phyloP scores from a whole-genome alignment of 92 coral and sea anemone genomes.

The Epizoanthus scotinus region DNA sequence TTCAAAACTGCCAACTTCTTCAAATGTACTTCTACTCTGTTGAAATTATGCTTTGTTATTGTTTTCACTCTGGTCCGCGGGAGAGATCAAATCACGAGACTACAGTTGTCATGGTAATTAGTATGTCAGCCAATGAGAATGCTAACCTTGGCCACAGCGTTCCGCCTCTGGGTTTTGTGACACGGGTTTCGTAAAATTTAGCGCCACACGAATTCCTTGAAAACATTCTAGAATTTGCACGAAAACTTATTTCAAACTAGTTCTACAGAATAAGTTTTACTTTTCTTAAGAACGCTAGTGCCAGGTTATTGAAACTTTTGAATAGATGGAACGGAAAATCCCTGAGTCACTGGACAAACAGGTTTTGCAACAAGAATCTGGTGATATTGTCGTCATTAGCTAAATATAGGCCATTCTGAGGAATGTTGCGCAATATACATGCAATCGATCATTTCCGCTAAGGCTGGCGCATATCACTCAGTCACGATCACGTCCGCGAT shows the following conservation, averaged over 20 bases:
- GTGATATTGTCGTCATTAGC: slow-evolving; percentile 23
- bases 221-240: slow-evolving; percentile 46
- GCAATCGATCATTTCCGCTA: background rate
- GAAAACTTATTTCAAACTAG: background rate
- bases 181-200: slow-evolving; percentile 50
- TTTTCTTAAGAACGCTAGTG: background rate
- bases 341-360: background rate
- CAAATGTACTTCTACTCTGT: slow-evolving; percentile 50
- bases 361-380: background rate
- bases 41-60: slow-evolving; percentile 93
- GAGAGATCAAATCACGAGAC: slow-evolving; percentile 96
- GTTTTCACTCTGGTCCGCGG: slow-evolving; percentile 89
- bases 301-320: background rate
- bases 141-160: slow-evolving; percentile 79
- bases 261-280: background rate
- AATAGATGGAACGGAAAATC: background rate
- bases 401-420: slow-evolving; percentile 6
- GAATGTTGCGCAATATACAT: slow-evolving; percentile 23
- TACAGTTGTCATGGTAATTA: slow-evolving; percentile 68
- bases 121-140: slow-evolving; percentile 73
- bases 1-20: slow-evolving; percentile 23
- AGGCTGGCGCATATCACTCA: background rate
- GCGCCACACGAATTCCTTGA: slow-evolving; percentile 53
- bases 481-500: slow-evolving; percentile 41
- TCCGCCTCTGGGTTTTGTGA: slow-evolving; percentile 66